These are phyloP conservation scores for Speoplatyrhinus poulsoni DNA, from an alignment of 2,113 vertebrate species.

Conservation along the genomic window DNA sequence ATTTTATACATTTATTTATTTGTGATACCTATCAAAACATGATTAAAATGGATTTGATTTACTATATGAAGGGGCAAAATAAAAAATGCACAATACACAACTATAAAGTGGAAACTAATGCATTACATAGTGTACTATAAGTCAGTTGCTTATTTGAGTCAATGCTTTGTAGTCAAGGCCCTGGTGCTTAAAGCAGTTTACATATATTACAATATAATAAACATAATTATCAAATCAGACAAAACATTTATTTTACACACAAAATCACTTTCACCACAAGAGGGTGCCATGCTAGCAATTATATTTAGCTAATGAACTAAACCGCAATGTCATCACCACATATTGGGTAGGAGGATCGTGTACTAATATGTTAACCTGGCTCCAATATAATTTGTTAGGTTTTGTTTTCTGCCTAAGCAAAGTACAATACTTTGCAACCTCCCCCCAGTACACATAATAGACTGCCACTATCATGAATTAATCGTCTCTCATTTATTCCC, in stretches of 20 bases:
- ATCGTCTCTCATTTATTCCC: neutral
- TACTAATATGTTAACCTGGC: no score
- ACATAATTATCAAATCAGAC: neutral
- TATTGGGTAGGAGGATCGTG: no score
- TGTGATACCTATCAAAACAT: neutral
- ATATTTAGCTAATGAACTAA: neutral
- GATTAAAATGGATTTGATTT: neutral
- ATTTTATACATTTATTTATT: no score
- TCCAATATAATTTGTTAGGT: no score
- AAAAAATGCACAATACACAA: no score
- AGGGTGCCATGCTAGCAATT: conserved; percentile 19
- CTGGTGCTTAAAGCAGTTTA: neutral
- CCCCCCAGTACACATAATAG: no score
- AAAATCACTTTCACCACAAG: conserved; percentile 21
- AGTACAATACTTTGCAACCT: no score
- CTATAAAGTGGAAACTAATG: neutral
- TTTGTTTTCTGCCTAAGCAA: no score
- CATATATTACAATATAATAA: neutral
- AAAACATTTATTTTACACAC: neutral
- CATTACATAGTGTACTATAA: neutral
- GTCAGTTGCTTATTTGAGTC: no score
- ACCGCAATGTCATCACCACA: no score
- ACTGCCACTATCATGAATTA: neutral
- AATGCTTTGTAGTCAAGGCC: neutral
- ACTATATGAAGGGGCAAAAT: neutral